phyloP scores from a whole-genome alignment of 2,113 vertebrate species.

The Anthoscopus minutus region DNA sequence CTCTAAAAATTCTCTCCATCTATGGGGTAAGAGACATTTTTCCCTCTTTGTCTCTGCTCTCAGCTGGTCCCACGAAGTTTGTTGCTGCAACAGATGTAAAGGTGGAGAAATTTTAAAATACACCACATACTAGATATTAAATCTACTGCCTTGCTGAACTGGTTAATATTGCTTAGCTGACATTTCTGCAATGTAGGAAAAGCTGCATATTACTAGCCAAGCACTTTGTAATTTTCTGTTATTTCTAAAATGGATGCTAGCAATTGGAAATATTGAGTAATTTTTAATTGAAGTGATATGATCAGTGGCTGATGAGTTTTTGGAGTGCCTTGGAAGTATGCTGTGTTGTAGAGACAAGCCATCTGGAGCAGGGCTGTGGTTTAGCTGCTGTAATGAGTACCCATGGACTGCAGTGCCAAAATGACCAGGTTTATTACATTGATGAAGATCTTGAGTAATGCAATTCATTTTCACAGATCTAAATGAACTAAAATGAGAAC shows the following conservation, averaged over 20 bases:
- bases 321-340: conserved; percentile 16
- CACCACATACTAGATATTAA: neutral
- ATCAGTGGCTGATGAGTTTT: conserved; percentile 36
- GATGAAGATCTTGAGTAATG: conserved; percentile 13
- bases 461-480: neutral
- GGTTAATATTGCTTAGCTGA: neutral
- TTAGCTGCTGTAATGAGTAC: conserved; percentile 16
- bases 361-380: conserved; percentile 24
- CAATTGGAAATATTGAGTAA: conserved; percentile 30
- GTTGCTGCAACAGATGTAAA: neutral
- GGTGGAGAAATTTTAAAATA: neutral
- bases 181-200: neutral
- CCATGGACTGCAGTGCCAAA: neutral
- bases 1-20: neutral
- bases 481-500: conserved; percentile 7
- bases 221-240: neutral
- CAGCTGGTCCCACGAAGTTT: neutral
- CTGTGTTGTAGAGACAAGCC: conserved; percentile 14
- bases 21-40: neutral
- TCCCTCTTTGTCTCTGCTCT: neutral
- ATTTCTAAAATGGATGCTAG: conserved; percentile 18
- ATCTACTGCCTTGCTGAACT: neutral
- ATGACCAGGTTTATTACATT: conserved; percentile 9
- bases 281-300: conserved; percentile 40
- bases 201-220: neutral